Base-by-base conservation (phyloP, 30 jellyfish, hydroid and myxozoan genomes). In the Mastigias papua region DNA sequence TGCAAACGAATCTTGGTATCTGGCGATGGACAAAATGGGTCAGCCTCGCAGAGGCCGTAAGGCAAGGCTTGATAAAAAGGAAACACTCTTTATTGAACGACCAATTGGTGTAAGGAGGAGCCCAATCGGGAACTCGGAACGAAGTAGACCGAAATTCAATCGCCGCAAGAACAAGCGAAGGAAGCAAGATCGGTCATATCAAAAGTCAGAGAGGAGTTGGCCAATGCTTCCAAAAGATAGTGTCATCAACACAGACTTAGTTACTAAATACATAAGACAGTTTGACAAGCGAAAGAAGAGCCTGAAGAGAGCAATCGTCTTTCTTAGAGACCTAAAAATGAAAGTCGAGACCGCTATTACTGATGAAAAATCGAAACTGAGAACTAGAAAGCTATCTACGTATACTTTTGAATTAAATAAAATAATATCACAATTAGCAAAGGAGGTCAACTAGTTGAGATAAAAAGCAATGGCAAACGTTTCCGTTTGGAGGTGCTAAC, bases 41-140 rank as follows among this genome's bases (percentile, higher is more conserved):
- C 76, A 73, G 49, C 84, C 87, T 6, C 78, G 76, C 22, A 64
- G 69, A 16, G 94, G 94, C 37, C 69, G 68, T 13, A 32, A 65
- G 21, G 49, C 88, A 37, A 37, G 69, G 62, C 50, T 23, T 20
- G 76, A 61, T 22, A 62, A 33, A 10, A 85, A 58, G 62, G 71
- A 77, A 23, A 57, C 63, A 42, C 88, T 70, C 25, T 85, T 85
- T 62, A 85, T 85, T 42, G 89, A 85, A 50, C 74, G 94, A 32
- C 94, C 94, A 48, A 85, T 85, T 34, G 94, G 94, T 21, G 94
- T 85, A 54, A 85, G 74, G 62, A 35, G 88, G 62, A 49, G 30
- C 62, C 37, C 58, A 29, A 7, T 11, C 23, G 74, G 29, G 1
- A 11, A 72, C 23, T 72, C 83, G 15, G 94, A 85, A 48, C 33